These are phyloP conservation scores for Drosophila melanogaster DNA, from an alignment of 1,140 invertebrate genomes.

Conservation along the genomic window DNA sequence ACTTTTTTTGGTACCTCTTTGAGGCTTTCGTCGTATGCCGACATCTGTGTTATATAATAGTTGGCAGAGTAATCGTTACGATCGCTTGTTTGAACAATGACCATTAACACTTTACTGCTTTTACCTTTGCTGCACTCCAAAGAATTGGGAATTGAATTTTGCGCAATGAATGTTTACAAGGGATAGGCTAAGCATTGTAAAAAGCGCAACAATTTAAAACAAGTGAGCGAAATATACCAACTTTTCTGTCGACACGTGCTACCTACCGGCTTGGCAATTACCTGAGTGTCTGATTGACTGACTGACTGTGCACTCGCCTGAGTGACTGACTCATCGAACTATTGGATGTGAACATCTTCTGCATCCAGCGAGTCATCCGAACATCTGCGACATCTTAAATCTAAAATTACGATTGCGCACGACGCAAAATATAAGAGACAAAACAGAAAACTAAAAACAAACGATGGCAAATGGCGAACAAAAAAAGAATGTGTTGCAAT, in stretches of 20 bases:
- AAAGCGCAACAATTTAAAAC: no score
- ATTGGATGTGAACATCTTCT: slow-evolving; percentile 24
- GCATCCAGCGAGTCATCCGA: slow-evolving; percentile 42
- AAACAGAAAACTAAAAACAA: slow-evolving; percentile 31
- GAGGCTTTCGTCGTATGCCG: slow-evolving; percentile 58
- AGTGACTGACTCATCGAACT: slow-evolving; percentile 48
- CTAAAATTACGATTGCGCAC: slow-evolving; percentile 69
- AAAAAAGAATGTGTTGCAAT: slow-evolving; percentile 80
- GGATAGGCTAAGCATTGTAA: background rate
- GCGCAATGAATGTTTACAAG: slow-evolving; percentile 13
- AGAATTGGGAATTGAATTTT: slow-evolving; percentile 35
- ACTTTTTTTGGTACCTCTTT: slow-evolving; percentile 38
- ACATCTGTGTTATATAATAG: slow-evolving; percentile 71
- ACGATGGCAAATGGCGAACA: slow-evolving; percentile 57
- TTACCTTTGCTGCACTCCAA: slow-evolving; percentile 2
- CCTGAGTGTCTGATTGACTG: slow-evolving; percentile 29
- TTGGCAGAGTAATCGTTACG: slow-evolving; percentile 69
- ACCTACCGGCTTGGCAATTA: slow-evolving; percentile 13
- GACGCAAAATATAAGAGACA: slow-evolving; percentile 29
- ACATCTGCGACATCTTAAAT: slow-evolving; percentile 73
- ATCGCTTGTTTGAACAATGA: slow-evolving; percentile 52
- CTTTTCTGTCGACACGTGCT: slow-evolving; percentile 28
- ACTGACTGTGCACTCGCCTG: slow-evolving; percentile 40
- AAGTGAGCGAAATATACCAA: background rate
- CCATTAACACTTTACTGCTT: slow-evolving; percentile 51